Base-by-base conservation (phyloP, 2,113 vertebrate genomes). In the Orcinus orca region DNA sequence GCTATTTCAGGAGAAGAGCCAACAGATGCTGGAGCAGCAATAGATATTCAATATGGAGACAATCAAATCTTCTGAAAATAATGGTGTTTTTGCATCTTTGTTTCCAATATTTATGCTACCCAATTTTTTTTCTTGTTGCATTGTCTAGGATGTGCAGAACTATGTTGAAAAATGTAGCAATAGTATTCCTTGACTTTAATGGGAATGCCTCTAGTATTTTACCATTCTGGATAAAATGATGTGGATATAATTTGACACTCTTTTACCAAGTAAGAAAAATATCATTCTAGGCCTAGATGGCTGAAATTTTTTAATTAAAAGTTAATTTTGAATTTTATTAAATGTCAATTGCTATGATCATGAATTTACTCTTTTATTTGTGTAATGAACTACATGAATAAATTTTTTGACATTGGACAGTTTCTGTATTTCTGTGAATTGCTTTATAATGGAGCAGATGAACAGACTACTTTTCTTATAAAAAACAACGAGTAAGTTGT, bases 231-330 rank as follows among this genome's bases (percentile, higher is more conserved):
- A 73, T 71, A 86, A 92, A 96, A 50, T 95, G 17, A 88, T 83
- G 83, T 86, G n/a, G 29, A 38, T 71, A 95, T 71, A 63, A 11
- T 47, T 88, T 95, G 33, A 89, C 23, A 76, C 15, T 74, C 44
- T 96, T 96, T 96, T 92, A 60, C 50, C 83, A 29, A 85, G 44
- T 33, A 76, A 79, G 73, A 83, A 96, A 92, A 80, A 90, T 84
- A 71, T 4, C 55, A 80, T 70, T 74, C 13, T 77, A 89, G 26
- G 12, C 20, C 44, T 50, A 97, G n/a, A 15, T 67, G 21, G 80
- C n/a, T 89, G 29, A 95, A 97, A 65, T 11, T 26, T 81, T 83
- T 88, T 21, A 88, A 84, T 80, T 67, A 84, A 88, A 79, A 94
- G 47, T 84, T 41, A 84, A 94, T 60, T 13, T 71, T 79, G 44